These are phyloP conservation scores for Geococcyx californianus DNA, from an alignment of 2,113 vertebrate species.

Conservation along the genomic window DNA sequence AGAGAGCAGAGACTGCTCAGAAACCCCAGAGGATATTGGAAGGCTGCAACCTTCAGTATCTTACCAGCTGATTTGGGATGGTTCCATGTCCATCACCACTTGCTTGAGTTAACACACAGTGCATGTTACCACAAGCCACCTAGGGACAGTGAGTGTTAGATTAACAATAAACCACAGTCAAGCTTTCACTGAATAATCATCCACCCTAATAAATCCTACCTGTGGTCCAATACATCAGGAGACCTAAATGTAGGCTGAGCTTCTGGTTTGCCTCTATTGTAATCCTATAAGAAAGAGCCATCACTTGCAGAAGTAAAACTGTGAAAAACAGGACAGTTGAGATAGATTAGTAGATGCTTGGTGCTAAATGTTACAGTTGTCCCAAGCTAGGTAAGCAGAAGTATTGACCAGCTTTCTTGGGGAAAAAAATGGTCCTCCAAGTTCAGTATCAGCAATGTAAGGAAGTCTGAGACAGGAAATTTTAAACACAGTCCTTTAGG, in stretches of 20 bases:
- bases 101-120: accelerated
- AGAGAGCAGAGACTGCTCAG: accelerated
- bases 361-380: neutral
- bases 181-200: neutral
- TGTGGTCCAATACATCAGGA: neutral
- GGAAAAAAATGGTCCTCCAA: neutral
- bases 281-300: neutral
- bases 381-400: neutral
- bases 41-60: neutral
- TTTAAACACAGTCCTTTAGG: neutral
- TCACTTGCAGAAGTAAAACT: neutral
- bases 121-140: neutral
- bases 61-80: neutral
- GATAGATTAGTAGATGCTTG: neutral
- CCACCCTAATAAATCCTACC: neutral
- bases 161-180: neutral
- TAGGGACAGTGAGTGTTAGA: accelerated
- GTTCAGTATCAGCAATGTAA: neutral
- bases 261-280: neutral
- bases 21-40: neutral
- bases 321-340: neutral
- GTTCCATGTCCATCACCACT: neutral
- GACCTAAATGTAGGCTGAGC: neutral
- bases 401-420: neutral
- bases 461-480: neutral